A percentile compares a stretch with the other conserved stretches of the same genome.
These are phyloP conservation scores for Anableps anableps DNA, from an alignment of 2,797 vertebrate genomes.

Conservation along the genomic window DNA sequence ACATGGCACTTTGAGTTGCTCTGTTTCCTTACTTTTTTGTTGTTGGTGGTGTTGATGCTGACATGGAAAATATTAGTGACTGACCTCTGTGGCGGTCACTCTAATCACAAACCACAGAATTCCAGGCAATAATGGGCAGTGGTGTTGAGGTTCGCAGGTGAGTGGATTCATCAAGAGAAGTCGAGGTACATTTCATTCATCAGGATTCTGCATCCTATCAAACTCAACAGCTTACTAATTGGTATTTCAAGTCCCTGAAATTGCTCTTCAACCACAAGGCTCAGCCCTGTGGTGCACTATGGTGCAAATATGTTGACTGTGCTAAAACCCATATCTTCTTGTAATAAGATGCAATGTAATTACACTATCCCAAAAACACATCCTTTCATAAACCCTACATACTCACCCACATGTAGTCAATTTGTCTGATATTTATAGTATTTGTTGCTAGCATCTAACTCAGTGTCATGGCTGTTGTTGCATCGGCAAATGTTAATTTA, in stretches of 20 bases:
- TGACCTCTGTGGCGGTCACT: conserved; percentile 70
- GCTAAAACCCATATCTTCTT: conserved; percentile 12
- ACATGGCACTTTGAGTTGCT: conserved; percentile 4
- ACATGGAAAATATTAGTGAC: conserved; percentile 40
- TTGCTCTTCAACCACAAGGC: conserved; percentile 59
- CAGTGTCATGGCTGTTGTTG: conserved; percentile 20
- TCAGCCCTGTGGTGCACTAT: conserved; percentile 32
- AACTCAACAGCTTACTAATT: conserved; percentile 66
- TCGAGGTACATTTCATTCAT: conserved; percentile 76
- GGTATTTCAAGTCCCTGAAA: conserved; percentile 55
- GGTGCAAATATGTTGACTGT: conserved; percentile 11
- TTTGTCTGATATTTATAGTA: conserved; percentile 20
- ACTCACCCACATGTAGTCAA: conserved; percentile 42
- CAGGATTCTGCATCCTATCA: conserved; percentile 68
- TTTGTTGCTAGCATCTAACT: conserved; percentile 27
- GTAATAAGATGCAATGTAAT: conserved; percentile 34
- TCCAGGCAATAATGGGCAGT: conserved; percentile 57
- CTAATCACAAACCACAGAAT: conserved; percentile 47
- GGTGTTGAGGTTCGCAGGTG: conserved; percentile 48
- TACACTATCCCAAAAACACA: conserved; percentile 11
- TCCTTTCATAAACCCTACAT: conserved; percentile 32
- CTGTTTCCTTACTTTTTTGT: conserved; percentile 36
- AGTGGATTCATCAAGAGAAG: conserved; percentile 77
- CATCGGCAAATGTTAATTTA: conserved; percentile 19
- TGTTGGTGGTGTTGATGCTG: conserved; percentile 6